A percentile compares a stretch with the other conserved stretches of the same genome.
These are phyloP conservation scores for Poecilia velifera DNA, from an alignment of 2,797 vertebrate genomes.

Conservation along the genomic window DNA sequence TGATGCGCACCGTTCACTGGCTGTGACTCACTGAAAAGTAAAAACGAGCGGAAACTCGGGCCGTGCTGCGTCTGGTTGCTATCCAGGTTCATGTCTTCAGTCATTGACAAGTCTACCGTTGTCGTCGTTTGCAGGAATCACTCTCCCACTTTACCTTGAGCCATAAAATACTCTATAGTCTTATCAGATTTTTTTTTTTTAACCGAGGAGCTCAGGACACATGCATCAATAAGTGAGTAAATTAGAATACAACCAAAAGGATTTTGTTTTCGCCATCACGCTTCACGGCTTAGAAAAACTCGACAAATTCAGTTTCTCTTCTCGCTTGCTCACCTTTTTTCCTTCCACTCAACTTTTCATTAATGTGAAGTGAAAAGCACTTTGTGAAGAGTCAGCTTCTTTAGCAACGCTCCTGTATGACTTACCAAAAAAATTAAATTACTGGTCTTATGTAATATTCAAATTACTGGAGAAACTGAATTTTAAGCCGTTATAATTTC, in stretches of 20 bases:
- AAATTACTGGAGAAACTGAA: background rate
- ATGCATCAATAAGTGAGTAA: background rate
- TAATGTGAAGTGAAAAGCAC: too few species aligned
- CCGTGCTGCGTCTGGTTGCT: slow-evolving; percentile 31
- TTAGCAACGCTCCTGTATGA: background rate
- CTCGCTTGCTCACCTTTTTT: background rate
- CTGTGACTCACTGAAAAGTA: slow-evolving; percentile 58
- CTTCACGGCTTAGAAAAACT: background rate
- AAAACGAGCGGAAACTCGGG: slow-evolving; percentile 35
- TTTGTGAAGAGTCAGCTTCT: background rate
- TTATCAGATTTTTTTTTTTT: slow-evolving; percentile 22
- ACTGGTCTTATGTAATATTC: background rate
- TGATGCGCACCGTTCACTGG: slow-evolving; percentile 58
- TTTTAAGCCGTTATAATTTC: background rate
- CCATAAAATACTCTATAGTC: slow-evolving; percentile 49
- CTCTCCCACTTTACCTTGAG: slow-evolving; percentile 44
- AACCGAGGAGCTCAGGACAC: slow-evolving; percentile 33
- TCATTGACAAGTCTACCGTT: slow-evolving; percentile 47
- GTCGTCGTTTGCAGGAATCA: slow-evolving; percentile 41
- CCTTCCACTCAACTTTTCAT: background rate
- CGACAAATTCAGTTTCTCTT: background rate
- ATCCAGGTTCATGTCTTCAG: slow-evolving; percentile 36
- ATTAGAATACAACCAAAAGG: background rate
- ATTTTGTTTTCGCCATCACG: background rate
- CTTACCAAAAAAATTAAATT: too few species aligned